Conservation (phyloP, 2,888 invertebrate genomes). For the Diaphora mendica region DNA sequence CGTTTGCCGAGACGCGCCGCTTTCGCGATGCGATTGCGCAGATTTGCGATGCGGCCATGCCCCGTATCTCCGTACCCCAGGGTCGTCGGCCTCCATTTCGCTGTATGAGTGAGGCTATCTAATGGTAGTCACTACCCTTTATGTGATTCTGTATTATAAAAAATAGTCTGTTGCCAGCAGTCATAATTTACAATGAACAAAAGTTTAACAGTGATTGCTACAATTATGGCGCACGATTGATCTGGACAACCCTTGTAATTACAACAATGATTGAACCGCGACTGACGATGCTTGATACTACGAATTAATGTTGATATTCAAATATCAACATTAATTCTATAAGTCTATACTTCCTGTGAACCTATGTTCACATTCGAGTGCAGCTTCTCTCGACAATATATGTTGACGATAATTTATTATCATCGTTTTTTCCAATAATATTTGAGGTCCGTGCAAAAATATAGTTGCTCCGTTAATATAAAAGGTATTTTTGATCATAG, state of each 20-base stretch:
- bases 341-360: no score
- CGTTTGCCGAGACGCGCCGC: no score
- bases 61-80: no score
- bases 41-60: no score
- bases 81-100: no score
- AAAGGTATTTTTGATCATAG: not conserved
- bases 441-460: not conserved
- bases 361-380: not conserved
- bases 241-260: conserved; percentile 57
- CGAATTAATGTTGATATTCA: no score
- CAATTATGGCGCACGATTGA: conserved; percentile 38
- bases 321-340: not conserved
- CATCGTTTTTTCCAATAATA: not conserved
- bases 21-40: no score
- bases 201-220: conserved; percentile 33
- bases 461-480: not conserved
- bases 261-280: conserved; percentile 51
- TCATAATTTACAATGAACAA: conserved; percentile 4
- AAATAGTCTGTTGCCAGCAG: no score
- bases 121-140: no score
- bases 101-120: no score
- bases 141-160: no score
- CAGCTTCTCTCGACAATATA: not conserved
- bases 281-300: conserved; percentile 33
- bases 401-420: not conserved